Base-by-base conservation (phyloP, 2,113 vertebrate genomes). In the Chaetodon trifascialis region DNA sequence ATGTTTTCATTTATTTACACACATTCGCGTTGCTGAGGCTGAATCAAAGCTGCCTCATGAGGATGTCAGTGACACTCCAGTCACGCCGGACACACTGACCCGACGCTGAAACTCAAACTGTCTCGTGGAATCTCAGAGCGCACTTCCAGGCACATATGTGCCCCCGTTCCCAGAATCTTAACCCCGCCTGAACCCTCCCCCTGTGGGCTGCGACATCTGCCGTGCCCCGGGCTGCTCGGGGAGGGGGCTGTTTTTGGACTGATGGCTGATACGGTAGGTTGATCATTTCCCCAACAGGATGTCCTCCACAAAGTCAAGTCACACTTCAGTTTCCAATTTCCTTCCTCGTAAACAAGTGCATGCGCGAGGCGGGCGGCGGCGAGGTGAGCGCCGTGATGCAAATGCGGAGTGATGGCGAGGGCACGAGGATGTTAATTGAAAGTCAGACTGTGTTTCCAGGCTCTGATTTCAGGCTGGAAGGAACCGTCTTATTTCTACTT, bases 201-300 rank as follows among this genome's bases (percentile, higher is more conserved):
- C 49, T 66, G 54, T 34, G 52, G 55, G 68, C 84, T 54, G 52
- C 11, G 86, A 88, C 91, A 90, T 90, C 88, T 93, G 90, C 72
- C 59, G 1, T 3, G 82, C 71, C 76, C 34, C 4, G 7, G 67
- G 89, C 65, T 49, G 82, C n/a, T 19, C 15, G 17, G 16, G 40
- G n/a, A 5, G 0, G 34, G 23, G 56, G 40, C 0, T n/a, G 42
- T 72, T 80, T 80, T 46, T 38, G 42, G 74, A 73, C 52, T 21
- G 72, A 83, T 17, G 78, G 74, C 54, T 83, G 82, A 84, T 77
- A 23, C 7, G 25, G 72, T 68, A 25, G 74, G 71, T 72, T 82
- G 83, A 84, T 89, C 81, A 75, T 78, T 75, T 73, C 30, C 47
- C 1, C 14, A 30, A 80, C 80, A 83, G 49, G 63, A 80, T 90